Evolutionary conservation across 2,113 vertebrate genomes (phyloP).

Genomic region (Passer montanus): DNA sequence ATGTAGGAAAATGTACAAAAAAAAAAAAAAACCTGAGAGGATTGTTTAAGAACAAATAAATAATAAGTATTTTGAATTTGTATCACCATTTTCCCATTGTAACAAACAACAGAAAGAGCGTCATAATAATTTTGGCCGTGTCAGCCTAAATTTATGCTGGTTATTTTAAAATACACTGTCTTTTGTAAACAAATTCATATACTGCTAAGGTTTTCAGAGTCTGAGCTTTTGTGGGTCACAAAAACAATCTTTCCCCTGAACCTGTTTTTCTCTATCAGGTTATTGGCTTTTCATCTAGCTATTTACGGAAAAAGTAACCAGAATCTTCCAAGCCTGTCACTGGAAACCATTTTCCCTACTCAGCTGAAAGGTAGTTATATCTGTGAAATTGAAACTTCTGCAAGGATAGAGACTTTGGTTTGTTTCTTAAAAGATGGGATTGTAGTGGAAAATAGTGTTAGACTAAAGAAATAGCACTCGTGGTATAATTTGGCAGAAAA

Average conservation of each 20-base stretch:
- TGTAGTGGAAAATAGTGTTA: slow-evolving; percentile 43
- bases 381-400: slow-evolving; percentile 23
- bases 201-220: background rate
- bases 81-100: background rate
- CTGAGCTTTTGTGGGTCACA: background rate
- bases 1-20: slow-evolving; percentile 23
- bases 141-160: background rate
- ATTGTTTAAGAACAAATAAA: slow-evolving; percentile 13
- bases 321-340: background rate
- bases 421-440: slow-evolving; percentile 40
- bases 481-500: slow-evolving; percentile 67
- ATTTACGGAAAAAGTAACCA: background rate
- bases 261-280: background rate
- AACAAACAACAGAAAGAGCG: background rate
- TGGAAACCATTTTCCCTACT: background rate
- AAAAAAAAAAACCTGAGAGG: background rate
- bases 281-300: background rate
- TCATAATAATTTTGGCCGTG: background rate
- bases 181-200: background rate
- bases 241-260: background rate
- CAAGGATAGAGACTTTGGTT: slow-evolving; percentile 15
- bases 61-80: background rate
- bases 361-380: background rate
- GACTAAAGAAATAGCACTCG: slow-evolving; percentile 38
- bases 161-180: background rate